Conservation (phyloP, 2,888 invertebrate species). For the Papilio gigon region DNA sequence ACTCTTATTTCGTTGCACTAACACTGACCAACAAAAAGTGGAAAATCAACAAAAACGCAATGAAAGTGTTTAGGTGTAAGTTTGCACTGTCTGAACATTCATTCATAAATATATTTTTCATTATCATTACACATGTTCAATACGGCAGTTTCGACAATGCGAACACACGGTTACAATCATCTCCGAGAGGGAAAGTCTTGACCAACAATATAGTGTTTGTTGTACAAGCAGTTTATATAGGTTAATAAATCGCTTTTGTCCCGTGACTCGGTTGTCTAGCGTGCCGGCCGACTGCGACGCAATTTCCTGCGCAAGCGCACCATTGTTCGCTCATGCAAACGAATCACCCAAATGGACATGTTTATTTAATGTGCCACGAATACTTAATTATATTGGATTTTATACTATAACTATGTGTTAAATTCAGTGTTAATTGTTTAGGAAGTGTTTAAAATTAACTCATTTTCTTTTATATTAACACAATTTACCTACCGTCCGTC, state of each 20-base stretch:
- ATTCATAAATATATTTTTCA: not conserved
- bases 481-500: too few species aligned
- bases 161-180: not conserved
- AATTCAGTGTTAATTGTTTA: not conserved
- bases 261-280: slow-evolving; percentile 55
- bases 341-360: slow-evolving; percentile 15
- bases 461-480: too few species aligned
- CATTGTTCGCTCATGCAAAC: slow-evolving; percentile 35
- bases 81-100: not conserved
- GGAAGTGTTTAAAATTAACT: not conserved
- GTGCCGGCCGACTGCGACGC: slow-evolving; percentile 53
- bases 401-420: not conserved
- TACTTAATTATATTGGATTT: slow-evolving; percentile 5
- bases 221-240: slow-evolving; percentile 50
- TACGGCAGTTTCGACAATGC: too few species aligned
- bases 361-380: slow-evolving; percentile 27
- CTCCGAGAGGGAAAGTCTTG: slow-evolving; percentile 46
- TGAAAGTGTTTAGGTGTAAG: slow-evolving; percentile 27
- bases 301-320: slow-evolving; percentile 56
- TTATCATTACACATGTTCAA: too few species aligned
- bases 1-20: not conserved
- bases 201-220: slow-evolving; percentile 43
- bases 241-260: slow-evolving; percentile 56
- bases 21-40: too few species aligned
- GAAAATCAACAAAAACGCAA: not conserved